These are phyloP conservation scores for Tenualosa thibaudeaui DNA, from an alignment of 2,797 vertebrate genomes.

Conservation along the genomic window DNA sequence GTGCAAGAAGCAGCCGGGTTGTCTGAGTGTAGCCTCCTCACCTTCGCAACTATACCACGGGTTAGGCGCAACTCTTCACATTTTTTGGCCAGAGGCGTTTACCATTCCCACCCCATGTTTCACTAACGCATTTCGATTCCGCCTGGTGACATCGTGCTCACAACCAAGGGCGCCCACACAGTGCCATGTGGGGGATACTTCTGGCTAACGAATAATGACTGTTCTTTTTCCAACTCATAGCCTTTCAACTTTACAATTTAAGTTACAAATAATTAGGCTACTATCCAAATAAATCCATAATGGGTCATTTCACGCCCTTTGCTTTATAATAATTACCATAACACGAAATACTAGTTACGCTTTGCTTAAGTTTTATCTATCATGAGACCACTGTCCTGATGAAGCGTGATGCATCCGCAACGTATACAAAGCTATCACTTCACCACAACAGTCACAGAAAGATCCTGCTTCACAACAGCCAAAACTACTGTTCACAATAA, in stretches of 20 bases:
- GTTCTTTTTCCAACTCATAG: background rate
- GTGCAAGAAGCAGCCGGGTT: background rate
- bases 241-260: background rate
- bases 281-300: background rate
- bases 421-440: background rate
- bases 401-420: background rate
- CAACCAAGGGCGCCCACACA: background rate
- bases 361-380: background rate
- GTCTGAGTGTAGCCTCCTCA: background rate
- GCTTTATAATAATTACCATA: background rate
- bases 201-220: background rate
- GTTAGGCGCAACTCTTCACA: constrained; percentile 21
- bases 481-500: background rate
- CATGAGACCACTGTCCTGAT: background rate
- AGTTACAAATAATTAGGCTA: background rate
- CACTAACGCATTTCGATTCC: constrained; percentile 13
- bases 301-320: background rate
- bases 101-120: constrained; percentile 21
- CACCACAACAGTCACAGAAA: background rate
- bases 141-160: background rate
- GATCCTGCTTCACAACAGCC: background rate
- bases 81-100: constrained; percentile 4
- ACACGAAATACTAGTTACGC: background rate
- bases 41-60: background rate
- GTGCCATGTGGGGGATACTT: background rate